Percentiles rank a stretch among this genome's conserved stretches.
These are phyloP conservation scores for Chrysomallon squamiferum DNA, from an alignment of 1,140 invertebrate genomes.

Conservation along the genomic window DNA sequence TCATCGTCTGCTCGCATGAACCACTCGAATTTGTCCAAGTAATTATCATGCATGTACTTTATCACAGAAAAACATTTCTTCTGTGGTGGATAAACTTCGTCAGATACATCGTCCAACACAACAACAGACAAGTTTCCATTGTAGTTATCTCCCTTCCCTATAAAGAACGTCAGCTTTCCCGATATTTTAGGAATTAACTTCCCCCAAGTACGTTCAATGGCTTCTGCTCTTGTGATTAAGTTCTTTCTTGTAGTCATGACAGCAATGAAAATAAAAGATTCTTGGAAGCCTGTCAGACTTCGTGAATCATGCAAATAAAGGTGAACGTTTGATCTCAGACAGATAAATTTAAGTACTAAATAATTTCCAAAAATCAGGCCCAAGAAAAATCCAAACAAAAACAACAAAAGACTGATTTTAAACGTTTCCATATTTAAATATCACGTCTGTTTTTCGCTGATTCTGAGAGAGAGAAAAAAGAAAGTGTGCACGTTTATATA, in stretches of 20 bases:
- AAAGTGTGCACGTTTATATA: too few relatives aligned
- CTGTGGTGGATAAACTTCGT: slow-evolving; percentile 95
- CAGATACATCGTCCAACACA: slow-evolving; percentile 75
- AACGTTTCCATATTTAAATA: too few relatives aligned
- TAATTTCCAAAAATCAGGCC: too few relatives aligned
- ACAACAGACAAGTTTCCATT: slow-evolving; percentile 70
- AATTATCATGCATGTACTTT: slow-evolving; percentile 94
- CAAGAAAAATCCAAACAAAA: too few relatives aligned
- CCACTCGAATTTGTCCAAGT: slow-evolving; percentile 88
- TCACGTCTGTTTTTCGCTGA: too few relatives aligned
- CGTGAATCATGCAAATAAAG: too few relatives aligned
- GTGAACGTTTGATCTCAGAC: too few relatives aligned
- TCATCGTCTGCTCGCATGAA: slow-evolving; percentile 97
- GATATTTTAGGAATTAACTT: slow-evolving; percentile 73
- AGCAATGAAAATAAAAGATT: slow-evolving; percentile 72
- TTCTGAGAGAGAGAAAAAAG: too few relatives aligned
- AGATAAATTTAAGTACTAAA: too few relatives aligned
- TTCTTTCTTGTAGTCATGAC: slow-evolving; percentile 94
- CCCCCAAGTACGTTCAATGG: slow-evolving; percentile 88
- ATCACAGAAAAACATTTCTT: slow-evolving; percentile 98
- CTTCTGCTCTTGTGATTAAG: slow-evolving; percentile 79
- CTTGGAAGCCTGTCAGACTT: too few relatives aligned
- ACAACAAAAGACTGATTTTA: too few relatives aligned
- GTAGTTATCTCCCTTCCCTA: not conserved
- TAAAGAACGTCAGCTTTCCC: slow-evolving; percentile 88